Percentiles rank a stretch among this genome's conserved stretches.
Conservation (phyloP, 2,888 invertebrate species). For the Cantharis rustica region DNA sequence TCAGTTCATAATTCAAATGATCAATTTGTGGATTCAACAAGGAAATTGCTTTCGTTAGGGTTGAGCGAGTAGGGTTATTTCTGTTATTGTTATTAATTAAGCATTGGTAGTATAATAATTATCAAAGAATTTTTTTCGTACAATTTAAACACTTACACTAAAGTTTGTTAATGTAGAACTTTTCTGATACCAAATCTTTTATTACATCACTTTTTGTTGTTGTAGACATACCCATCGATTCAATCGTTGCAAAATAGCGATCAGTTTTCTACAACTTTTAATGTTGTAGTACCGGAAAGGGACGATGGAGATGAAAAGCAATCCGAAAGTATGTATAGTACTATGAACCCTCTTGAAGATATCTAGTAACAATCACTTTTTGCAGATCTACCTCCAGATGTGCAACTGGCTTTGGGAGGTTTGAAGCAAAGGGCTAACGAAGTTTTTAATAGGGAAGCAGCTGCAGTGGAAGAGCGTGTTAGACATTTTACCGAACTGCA, state of each 20-base stretch:
- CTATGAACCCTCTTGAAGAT: background rate
- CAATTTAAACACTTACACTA: no score
- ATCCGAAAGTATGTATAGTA: conserved; percentile 12
- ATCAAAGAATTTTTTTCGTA: no score
- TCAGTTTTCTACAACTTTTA: conserved; percentile 74
- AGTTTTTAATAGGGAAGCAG: conserved; percentile 71
- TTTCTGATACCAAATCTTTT: background rate
- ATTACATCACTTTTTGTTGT: conserved; percentile 12
- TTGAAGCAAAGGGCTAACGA: conserved; percentile 71
- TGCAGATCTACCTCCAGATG: conserved; percentile 58
- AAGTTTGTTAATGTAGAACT: no score
- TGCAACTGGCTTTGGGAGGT: conserved; percentile 62
- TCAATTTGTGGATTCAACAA: no score
- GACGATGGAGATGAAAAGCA: conserved; percentile 11
- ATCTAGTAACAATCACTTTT: conserved; percentile 4
- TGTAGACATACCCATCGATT: conserved; percentile 55
- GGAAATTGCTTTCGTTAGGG: no score
- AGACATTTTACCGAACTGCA: conserved; percentile 76
- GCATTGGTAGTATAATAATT: no score
- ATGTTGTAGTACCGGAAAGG: conserved; percentile 62
- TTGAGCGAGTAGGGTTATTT: no score
- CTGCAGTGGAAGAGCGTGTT: conserved; percentile 75
- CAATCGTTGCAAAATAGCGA: conserved; percentile 65
- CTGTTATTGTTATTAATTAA: no score
- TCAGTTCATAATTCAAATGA: no score